These are phyloP conservation scores for Ia io DNA, from an alignment of 2,113 vertebrate genomes.

Conservation along the genomic window DNA sequence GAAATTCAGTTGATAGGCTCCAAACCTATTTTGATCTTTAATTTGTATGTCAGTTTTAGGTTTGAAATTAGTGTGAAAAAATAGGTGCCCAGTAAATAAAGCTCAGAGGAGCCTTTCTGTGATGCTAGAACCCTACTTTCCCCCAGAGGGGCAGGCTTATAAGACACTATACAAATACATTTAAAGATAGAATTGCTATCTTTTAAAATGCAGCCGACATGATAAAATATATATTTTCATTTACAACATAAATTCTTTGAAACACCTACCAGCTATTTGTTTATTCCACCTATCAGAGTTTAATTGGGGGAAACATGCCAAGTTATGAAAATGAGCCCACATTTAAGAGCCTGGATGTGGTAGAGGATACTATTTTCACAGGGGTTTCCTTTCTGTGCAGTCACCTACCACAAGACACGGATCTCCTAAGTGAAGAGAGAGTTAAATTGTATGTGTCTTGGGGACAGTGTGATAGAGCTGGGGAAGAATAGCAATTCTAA, in stretches of 20 bases:
- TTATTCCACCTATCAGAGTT: background rate
- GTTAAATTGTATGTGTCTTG: background rate
- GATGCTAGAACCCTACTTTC: background rate
- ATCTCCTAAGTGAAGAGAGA: background rate
- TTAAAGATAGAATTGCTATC: background rate
- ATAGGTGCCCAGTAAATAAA: background rate
- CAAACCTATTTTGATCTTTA: background rate
- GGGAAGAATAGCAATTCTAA: background rate
- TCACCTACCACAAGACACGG: background rate
- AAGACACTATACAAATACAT: background rate
- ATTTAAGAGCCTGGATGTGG: background rate
- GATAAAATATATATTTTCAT: background rate
- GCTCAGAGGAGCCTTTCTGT: background rate
- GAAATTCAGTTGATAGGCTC: background rate
- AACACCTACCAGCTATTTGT: background rate
- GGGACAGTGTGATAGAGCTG: accelerated
- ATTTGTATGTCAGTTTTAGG: background rate
- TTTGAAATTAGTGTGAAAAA: slow-evolving; percentile 24
- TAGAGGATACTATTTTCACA: background rate
- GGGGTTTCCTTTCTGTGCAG: background rate
- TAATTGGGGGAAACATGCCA: background rate
- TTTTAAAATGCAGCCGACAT: background rate
- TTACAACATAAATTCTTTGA: background rate
- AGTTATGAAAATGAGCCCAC: background rate
- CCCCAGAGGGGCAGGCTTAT: background rate